Base-by-base conservation (phyloP, 2,888 invertebrate genomes). In the Lycia hirtaria region DNA sequence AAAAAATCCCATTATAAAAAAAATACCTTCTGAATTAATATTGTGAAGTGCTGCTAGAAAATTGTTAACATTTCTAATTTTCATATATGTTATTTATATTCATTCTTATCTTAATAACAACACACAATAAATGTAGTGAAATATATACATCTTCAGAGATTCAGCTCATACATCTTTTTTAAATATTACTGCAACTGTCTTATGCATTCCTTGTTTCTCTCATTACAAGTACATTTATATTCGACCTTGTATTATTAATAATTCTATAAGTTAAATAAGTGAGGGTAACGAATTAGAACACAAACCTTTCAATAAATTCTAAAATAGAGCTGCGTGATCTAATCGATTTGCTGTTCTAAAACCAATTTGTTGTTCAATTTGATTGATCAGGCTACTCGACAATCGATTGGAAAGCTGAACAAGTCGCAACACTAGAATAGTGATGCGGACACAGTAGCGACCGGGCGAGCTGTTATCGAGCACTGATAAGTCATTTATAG, bases 401-500 rank as follows among this genome's bases (percentile, higher is more conserved):
- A 30, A 28, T 45, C 41, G 37, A 57, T 58, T 51, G 35, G 48
- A 19, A 5, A 41, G 33, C 44, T 32, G 43, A 43, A 43, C 26
- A 19, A 44, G 35, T 47, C 41, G 15, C 57, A 48, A 32, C 52
- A 57, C 63, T 63, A 63, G 58, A 51, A 52, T 65, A 62, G 65
- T 61, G 62, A 60, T 12, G 56, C 60, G 57, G 65, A 4, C 7
- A 30, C 32, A 32, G 45, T 9, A 32, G 56, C 60, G 55, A 65
- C 38, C 60, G 51, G 65, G 67, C 68, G 69, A 72, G 73, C 76
- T 76, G 73, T 75, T 74, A 75, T 77, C 75, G 78, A 71, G 70
- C 64, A 62, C 69, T 80, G 83, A 83, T 87, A 81, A 83, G 76
- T 76, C 67, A 60, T 68, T 70, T 76, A 76, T 74, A n/a, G n/a